Conservation (phyloP, 2,113 vertebrate genomes). For the Cettia cetti region DNA sequence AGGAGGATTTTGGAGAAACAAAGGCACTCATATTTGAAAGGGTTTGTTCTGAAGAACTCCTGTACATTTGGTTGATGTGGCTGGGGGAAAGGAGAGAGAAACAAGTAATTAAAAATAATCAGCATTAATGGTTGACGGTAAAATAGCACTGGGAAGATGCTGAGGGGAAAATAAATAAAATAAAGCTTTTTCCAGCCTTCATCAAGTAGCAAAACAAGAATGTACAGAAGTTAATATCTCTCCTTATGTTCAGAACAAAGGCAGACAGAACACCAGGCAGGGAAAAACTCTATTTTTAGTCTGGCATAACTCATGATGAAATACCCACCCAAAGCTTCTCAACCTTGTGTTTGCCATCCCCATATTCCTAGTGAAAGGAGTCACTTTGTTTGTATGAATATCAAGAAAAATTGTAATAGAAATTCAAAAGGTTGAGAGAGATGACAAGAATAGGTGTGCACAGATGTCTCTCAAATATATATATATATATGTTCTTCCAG, state of each 20-base stretch:
- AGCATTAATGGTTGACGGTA: background rate
- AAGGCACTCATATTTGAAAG: background rate
- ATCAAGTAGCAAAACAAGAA: background rate
- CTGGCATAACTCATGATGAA: fast-evolving
- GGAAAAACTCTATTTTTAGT: fast-evolving
- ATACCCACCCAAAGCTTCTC: fast-evolving
- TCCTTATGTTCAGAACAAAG: background rate
- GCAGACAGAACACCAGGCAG: background rate
- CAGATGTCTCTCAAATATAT: background rate
- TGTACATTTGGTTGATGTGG: background rate
- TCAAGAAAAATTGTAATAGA: background rate
- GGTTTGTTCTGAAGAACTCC: background rate
- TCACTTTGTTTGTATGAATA: background rate
- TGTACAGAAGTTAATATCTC: background rate
- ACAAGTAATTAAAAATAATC: background rate
- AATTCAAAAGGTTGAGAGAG: background rate
- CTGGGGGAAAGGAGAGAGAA: background rate
- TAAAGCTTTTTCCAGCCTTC: background rate
- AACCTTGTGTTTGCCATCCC: background rate
- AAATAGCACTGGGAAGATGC: background rate
- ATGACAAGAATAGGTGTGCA: background rate
- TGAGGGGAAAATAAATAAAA: background rate
- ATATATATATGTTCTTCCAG: background rate
- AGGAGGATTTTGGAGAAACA: background rate
- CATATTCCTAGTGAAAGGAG: background rate